These are phyloP conservation scores for Noctua janthe DNA, from an alignment of 2,888 invertebrate species.

Conservation along the genomic window DNA sequence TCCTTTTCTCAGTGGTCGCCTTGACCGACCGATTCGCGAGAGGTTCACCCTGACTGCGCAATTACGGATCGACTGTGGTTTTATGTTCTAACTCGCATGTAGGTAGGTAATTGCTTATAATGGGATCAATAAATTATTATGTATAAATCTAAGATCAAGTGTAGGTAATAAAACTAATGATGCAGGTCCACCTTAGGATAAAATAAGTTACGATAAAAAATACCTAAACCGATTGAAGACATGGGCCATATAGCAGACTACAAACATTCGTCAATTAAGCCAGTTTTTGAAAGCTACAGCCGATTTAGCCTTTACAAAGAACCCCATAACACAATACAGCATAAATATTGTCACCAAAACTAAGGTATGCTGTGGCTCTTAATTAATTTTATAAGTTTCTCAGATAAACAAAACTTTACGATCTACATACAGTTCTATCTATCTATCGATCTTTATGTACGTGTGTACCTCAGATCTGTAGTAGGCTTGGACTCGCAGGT, in stretches of 20 bases:
- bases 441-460: background rate
- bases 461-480: background rate
- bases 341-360: background rate
- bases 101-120: constrained; percentile 1
- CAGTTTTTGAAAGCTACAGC: background rate
- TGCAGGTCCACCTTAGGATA: background rate
- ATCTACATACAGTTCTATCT: background rate
- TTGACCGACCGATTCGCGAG: constrained; percentile 27
- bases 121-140: background rate
- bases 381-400: background rate
- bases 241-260: background rate
- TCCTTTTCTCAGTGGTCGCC: constrained; percentile 14
- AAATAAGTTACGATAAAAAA: background rate
- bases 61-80: background rate
- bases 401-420: no score
- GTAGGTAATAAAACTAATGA: background rate
- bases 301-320: background rate
- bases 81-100: constrained; percentile 10
- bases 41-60: constrained; percentile 7
- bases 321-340: background rate
- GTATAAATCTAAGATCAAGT: background rate
- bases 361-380: background rate
- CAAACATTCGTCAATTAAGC: background rate
- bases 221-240: no score
- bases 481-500: background rate